Conservation (phyloP, 2,797 vertebrate species). For the Tiaroga cobitis region DNA sequence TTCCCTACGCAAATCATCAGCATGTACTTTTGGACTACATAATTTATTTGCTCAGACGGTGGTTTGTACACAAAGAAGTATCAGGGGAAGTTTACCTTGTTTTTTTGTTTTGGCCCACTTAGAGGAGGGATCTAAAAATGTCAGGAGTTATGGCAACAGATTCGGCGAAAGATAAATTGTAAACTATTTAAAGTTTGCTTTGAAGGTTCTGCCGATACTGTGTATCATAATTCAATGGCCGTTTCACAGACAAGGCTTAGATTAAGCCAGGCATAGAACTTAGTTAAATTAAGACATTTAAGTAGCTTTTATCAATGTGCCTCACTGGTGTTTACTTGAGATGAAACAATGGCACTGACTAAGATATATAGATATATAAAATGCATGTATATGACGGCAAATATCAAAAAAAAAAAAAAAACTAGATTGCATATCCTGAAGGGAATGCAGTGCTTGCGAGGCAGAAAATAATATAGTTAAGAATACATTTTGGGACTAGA, state of each 20-base stretch:
- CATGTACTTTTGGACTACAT: slow-evolving; percentile 63
- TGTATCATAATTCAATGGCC: background rate
- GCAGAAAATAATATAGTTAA: background rate
- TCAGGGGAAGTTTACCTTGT: slow-evolving; percentile 59
- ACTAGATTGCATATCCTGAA: slow-evolving; percentile 14
- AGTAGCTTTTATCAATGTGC: no score
- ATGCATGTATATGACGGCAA: no score
- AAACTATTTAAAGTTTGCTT: slow-evolving; percentile 48
- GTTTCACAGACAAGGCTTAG: no score
- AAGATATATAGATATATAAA: no score
- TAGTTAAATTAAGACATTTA: no score
- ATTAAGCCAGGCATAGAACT: no score
- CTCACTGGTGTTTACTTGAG: no score
- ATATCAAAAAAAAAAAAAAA: background rate
- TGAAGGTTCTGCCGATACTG: background rate
- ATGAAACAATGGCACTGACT: no score
- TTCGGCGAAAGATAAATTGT: slow-evolving; percentile 40
- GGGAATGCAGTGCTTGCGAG: background rate
- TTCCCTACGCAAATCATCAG: slow-evolving; percentile 48
- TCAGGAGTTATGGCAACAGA: slow-evolving; percentile 67
- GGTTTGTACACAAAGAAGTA: slow-evolving; percentile 62
- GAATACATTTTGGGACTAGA: background rate
- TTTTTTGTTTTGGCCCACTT: slow-evolving; percentile 61
- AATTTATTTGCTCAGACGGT: slow-evolving; percentile 58
- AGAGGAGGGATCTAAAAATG: slow-evolving; percentile 75